phyloP scores from a whole-genome alignment of 2,888 invertebrate species.

The Galeopsomyia nigrocyanea region DNA sequence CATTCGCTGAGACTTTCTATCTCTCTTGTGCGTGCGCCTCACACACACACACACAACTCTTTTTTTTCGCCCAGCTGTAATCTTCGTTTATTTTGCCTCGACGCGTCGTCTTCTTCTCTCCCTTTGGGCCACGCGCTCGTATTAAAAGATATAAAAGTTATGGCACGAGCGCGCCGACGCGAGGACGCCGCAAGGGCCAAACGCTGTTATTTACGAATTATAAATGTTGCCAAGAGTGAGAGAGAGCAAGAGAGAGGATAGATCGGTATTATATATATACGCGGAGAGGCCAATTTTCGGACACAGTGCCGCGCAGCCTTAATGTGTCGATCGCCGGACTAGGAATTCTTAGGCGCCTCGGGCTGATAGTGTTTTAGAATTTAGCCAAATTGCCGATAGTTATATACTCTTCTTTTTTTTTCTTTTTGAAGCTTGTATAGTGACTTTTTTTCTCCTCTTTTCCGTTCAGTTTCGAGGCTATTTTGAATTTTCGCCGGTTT shows the following conservation, averaged over 20 bases:
- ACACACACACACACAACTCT: background rate
- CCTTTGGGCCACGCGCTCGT: background rate
- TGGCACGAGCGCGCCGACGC: slow-evolving; percentile 40
- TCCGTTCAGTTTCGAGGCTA: background rate
- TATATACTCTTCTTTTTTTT: slow-evolving; percentile 14
- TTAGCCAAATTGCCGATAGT: slow-evolving; percentile 31
- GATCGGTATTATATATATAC: slow-evolving; percentile 37
- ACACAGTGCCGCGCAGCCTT: slow-evolving; percentile 5
- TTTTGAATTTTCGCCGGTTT: slow-evolving; percentile 25
- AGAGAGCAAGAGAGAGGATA: slow-evolving; percentile 61
- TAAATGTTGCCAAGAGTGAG: slow-evolving; percentile 63
- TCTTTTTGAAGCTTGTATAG: background rate
- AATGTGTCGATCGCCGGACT: slow-evolving; percentile 41
- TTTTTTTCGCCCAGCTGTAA: background rate
- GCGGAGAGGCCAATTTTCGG: slow-evolving; percentile 50
- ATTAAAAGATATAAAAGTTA: slow-evolving; percentile 39
- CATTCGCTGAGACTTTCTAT: slow-evolving; percentile 17
- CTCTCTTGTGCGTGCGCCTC: background rate
- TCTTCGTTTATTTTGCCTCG: background rate
- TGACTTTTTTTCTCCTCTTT: background rate
- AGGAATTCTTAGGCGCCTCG: slow-evolving; percentile 48
- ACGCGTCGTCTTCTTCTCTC: background rate
- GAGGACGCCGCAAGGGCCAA: slow-evolving; percentile 11
- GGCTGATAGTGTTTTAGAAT: slow-evolving; percentile 9
- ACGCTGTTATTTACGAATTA: slow-evolving; percentile 68